These are phyloP conservation scores for Eleginops maclovinus DNA, from an alignment of 2,113 vertebrate species.

Conservation along the genomic window DNA sequence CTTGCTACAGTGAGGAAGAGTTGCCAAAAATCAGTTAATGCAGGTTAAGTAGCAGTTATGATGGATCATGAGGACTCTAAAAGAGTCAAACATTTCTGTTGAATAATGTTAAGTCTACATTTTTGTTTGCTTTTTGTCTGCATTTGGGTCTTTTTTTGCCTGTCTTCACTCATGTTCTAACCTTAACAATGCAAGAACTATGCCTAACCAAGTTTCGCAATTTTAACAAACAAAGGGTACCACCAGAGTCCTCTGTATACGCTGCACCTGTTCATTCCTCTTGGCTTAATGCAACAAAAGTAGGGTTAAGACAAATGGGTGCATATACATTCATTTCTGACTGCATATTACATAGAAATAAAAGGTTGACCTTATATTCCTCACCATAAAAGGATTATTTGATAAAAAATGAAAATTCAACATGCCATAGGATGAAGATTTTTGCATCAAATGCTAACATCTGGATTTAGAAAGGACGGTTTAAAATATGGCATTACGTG, in stretches of 20 bases:
- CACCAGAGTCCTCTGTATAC: neutral
- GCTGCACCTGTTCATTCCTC: constrained; percentile 2
- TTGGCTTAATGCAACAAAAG: neutral
- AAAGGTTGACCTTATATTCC: neutral
- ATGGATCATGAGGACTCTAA: neutral
- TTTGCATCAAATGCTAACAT: neutral
- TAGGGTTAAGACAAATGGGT: no score
- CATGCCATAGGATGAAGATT: neutral
- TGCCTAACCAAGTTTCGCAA: no score
- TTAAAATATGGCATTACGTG: neutral
- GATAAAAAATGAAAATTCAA: neutral
- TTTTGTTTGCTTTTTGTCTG: neutral
- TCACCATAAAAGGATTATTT: constrained; percentile 38
- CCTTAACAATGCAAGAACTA: no score
- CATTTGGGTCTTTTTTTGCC: neutral
- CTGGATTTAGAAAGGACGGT: neutral
- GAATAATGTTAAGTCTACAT: no score
- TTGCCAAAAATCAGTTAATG: neutral
- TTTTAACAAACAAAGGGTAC: no score
- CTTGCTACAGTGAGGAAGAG: neutral
- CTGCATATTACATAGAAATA: neutral
- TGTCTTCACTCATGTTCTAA: neutral
- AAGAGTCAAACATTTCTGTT: neutral
- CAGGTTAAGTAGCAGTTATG: neutral
- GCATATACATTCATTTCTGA: neutral